Percentiles rank a stretch among this genome's conserved stretches.
Conservation (phyloP, 2,888 invertebrate genomes). For the Helleia helle region DNA sequence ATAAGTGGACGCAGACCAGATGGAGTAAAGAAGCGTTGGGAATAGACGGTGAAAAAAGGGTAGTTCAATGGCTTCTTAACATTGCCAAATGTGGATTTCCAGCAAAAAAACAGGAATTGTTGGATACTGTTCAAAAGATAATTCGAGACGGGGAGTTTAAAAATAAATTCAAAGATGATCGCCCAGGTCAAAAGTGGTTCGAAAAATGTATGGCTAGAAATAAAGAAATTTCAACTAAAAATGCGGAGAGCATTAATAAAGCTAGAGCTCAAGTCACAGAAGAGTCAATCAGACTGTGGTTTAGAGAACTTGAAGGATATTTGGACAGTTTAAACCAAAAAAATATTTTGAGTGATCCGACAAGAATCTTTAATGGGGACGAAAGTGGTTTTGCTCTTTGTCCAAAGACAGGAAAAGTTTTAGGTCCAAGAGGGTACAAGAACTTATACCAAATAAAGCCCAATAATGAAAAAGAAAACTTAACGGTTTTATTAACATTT, state of each 20-base stretch:
- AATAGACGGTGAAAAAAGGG: slow-evolving; percentile 22
- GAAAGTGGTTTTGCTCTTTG: slow-evolving; percentile 25
- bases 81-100: slow-evolving; percentile 30
- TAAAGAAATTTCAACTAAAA: slow-evolving; percentile 23
- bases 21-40: slow-evolving; percentile 19
- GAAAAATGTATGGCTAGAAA: slow-evolving; percentile 27
- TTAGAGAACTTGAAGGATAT: slow-evolving; percentile 24
- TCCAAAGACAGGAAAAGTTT: slow-evolving; percentile 27
- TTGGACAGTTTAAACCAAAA: slow-evolving; percentile 20
- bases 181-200: slow-evolving; percentile 26
- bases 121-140: too few relatives aligned
- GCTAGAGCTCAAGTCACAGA: slow-evolving; percentile 28
- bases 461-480: slow-evolving; percentile 23
- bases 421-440: slow-evolving; percentile 26
- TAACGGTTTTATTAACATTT: slow-evolving; percentile 24
- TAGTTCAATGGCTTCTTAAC: slow-evolving; percentile 25
- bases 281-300: slow-evolving; percentile 29
- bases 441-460: slow-evolving; percentile 24
- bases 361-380: slow-evolving; percentile 27
- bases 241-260: slow-evolving; percentile 27
- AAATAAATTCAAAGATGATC: slow-evolving; percentile 20
- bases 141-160: too few relatives aligned
- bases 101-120: slow-evolving; percentile 24
- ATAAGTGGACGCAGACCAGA: slow-evolving; percentile 20
- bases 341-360: slow-evolving; percentile 25